Evolutionary conservation across 2,888 invertebrate genomes (phyloP).

Genomic region (Eupithecia centaureata): DNA sequence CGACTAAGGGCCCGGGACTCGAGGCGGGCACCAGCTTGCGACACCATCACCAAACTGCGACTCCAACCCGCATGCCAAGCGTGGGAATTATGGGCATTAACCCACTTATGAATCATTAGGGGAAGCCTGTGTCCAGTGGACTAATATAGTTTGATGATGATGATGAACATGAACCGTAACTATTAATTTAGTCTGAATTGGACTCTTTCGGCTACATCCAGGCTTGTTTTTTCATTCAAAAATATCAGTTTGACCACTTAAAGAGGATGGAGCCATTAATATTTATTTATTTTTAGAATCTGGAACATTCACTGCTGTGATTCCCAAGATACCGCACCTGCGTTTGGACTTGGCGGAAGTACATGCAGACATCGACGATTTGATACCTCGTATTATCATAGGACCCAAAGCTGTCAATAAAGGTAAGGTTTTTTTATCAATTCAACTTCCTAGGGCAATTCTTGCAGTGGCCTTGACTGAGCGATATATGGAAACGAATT

Average conservation of each 20-base stretch:
- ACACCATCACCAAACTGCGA: too few relatives aligned
- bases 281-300: background rate
- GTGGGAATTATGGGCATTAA: too few relatives aligned
- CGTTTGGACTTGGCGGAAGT: slow-evolving; percentile 27
- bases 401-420: slow-evolving; percentile 19
- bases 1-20: too few relatives aligned
- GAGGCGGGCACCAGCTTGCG: too few relatives aligned
- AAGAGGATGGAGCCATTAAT: background rate
- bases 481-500: background rate
- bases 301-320: slow-evolving; percentile 28
- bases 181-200: background rate
- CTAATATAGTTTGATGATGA: too few relatives aligned
- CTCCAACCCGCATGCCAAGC: too few relatives aligned
- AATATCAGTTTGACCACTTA: background rate
- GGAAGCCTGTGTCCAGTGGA: too few relatives aligned
- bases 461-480: background rate
- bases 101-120: too few relatives aligned
- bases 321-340: slow-evolving; percentile 24
- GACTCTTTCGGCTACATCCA: background rate
- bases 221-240: background rate
- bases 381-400: slow-evolving; percentile 6
- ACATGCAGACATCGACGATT: slow-evolving; percentile 18
- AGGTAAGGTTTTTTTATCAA: background rate
- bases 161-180: background rate
- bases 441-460: background rate